Conservation (phyloP, 2,888 invertebrate genomes). For the Neuroscelio doddi region DNA sequence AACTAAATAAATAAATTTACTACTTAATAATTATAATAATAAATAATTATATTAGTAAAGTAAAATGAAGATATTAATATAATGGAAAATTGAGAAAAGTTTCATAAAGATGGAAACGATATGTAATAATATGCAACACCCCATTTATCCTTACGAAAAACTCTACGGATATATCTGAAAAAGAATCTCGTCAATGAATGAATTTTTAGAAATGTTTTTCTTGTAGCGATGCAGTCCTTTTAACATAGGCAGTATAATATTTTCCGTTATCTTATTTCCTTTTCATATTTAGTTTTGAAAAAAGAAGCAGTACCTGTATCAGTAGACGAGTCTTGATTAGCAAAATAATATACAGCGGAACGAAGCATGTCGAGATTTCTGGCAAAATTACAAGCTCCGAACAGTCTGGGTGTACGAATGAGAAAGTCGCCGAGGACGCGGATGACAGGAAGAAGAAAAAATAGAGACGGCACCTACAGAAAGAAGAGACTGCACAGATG, state of each 20-base stretch:
- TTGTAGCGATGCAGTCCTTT: neutral
- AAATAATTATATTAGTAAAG: no score
- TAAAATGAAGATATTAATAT: no score
- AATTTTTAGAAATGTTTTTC: neutral
- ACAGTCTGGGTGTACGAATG: constrained; percentile 26
- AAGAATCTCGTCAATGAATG: neutral
- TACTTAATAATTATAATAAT: no score
- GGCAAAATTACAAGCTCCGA: constrained; percentile 25
- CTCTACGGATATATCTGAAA: neutral
- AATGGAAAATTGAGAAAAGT: no score
- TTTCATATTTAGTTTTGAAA: neutral
- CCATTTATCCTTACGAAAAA: no score
- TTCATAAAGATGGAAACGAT: neutral
- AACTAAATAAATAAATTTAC: no score
- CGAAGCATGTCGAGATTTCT: constrained; percentile 12
- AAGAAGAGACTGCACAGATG: constrained; percentile 32
- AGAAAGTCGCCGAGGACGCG: constrained; percentile 27
- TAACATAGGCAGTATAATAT: neutral
- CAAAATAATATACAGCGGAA: constrained; percentile 13
- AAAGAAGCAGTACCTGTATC: neutral
- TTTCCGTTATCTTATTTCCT: neutral
- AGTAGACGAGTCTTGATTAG: constrained; percentile 27
- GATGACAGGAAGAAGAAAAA: constrained; percentile 21
- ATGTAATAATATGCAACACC: neutral
- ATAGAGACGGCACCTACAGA: constrained; percentile 18